Percentiles rank a stretch among this genome's conserved stretches.
Evolutionary conservation across 2,797 vertebrate species (phyloP).

Genomic region (Fringilla coelebs): DNA sequence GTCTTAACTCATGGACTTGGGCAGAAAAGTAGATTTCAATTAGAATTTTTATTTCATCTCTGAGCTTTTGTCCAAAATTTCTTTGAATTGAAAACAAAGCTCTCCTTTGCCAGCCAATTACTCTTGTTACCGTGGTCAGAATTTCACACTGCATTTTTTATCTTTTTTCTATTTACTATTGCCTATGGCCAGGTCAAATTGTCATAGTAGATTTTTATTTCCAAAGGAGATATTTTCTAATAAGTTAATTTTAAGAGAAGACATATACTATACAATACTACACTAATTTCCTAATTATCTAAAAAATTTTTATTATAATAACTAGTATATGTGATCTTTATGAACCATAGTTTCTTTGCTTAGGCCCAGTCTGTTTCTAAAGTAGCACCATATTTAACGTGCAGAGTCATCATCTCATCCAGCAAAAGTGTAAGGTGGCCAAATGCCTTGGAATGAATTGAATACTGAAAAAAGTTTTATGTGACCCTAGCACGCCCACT

Average conservation of each 20-base stretch:
- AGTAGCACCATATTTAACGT: background rate
- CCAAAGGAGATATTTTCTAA: background rate
- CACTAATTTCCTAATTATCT: background rate
- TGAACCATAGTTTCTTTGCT: background rate
- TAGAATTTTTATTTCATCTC: background rate
- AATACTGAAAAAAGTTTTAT: background rate
- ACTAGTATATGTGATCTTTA: background rate
- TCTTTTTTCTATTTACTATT: background rate
- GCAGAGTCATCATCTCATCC: background rate
- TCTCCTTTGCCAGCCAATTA: background rate
- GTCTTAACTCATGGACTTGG: background rate
- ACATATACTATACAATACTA: background rate
- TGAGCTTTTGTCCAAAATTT: background rate
- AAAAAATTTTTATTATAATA: background rate
- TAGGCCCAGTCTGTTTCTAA: background rate
- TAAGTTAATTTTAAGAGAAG: background rate
- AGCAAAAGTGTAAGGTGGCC: background rate
- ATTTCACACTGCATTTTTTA: background rate
- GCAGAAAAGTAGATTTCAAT: background rate
- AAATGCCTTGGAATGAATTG: background rate
- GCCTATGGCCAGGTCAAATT: background rate
- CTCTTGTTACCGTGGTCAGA: background rate
- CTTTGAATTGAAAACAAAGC: background rate
- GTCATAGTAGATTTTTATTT: background rate
- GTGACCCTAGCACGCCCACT: background rate